A percentile compares a stretch with the other conserved stretches of the same genome.
These are phyloP conservation scores for Orthonychiurus folsomi DNA, from an alignment of 2,888 invertebrate genomes.

Conservation along the genomic window DNA sequence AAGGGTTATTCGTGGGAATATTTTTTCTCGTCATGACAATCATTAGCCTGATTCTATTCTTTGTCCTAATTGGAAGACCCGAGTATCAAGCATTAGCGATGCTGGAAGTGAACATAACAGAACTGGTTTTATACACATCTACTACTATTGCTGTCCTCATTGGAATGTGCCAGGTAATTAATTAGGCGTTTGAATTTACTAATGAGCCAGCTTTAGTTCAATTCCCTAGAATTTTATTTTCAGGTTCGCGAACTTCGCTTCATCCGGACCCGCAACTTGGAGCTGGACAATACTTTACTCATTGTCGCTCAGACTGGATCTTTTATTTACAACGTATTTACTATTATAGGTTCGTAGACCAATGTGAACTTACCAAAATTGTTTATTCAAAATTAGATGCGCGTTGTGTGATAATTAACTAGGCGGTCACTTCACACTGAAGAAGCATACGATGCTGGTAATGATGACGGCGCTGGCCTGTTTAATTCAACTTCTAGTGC, in stretches of 20 bases:
- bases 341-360: constrained; percentile 71
- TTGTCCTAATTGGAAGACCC: constrained; percentile 71
- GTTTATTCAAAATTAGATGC: no score
- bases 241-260: constrained; percentile 70
- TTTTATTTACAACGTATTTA: constrained; percentile 86
- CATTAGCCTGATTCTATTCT: constrained; percentile 82
- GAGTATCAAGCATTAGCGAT: constrained; percentile 74
- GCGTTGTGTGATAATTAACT: not conserved
- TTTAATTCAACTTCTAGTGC: constrained; percentile 77
- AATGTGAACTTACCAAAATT: no score
- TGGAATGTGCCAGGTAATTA: constrained; percentile 65
- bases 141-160: constrained; percentile 76
- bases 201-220: not conserved
- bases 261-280: constrained; percentile 69
- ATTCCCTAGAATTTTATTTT: no score
- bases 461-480: constrained; percentile 75
- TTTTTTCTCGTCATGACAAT: constrained; percentile 78
- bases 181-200: not conserved
- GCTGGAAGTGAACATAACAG: constrained; percentile 80
- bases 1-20: constrained; percentile 83
- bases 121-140: constrained; percentile 73
- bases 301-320: constrained; percentile 90
- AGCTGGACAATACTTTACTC: constrained; percentile 79
- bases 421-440: constrained; percentile 52
- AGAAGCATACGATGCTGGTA: constrained; percentile 66